Base-by-base conservation (phyloP, 2,113 vertebrate species). In the Callospermophilus lateralis region DNA sequence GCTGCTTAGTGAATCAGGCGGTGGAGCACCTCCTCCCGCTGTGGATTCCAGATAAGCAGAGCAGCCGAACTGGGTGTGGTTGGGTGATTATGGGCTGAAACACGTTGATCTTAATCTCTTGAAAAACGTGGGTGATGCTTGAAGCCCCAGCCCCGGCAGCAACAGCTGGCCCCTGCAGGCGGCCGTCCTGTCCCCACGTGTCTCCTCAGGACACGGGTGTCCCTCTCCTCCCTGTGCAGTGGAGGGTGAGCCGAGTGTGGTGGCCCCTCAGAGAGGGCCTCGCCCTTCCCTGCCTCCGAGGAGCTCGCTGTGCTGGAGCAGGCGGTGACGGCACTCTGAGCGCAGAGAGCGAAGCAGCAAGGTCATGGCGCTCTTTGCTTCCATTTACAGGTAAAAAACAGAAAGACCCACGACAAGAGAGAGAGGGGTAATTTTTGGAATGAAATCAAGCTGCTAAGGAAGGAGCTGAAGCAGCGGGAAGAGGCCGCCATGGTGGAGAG, bases 401-500 rank as follows among this genome's bases (percentile, higher is more conserved):
- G 96, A 93, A 99, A 99, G 97, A 92, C 95, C 63, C 98, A 98
- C 19, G 99, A 99, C 19, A 99, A 99, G 98, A 99, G 99, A 20
- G 99, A 99, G 80, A 97, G 98, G 2, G 98, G 96, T 84, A 98
- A 98, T 42, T 98, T 99, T 32, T 98, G 98, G 88, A 97, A 97
- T 4, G 99, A 99, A 98, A 97, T 99, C 4, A 99, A 98, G 89
- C 98, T 98, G 34, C 97, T 99, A 37, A 98, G 99, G 70, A 99
- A 99, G 97, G 99, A 99, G 94, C 99, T 99, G 97, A 99, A 98
- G 97, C 98, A 97, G 65, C 98, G 99, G 78, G 99, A 99, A 88
- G 98, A 99, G n/a, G 94, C 99, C 0, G 99, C 99, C 65, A 99
- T 99, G 93, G 70, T 98, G 2, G 98, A 99, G 93, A 99, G 99